Conservation (phyloP, 2,797 vertebrate species). For the Odontamblyopus rebecca region DNA sequence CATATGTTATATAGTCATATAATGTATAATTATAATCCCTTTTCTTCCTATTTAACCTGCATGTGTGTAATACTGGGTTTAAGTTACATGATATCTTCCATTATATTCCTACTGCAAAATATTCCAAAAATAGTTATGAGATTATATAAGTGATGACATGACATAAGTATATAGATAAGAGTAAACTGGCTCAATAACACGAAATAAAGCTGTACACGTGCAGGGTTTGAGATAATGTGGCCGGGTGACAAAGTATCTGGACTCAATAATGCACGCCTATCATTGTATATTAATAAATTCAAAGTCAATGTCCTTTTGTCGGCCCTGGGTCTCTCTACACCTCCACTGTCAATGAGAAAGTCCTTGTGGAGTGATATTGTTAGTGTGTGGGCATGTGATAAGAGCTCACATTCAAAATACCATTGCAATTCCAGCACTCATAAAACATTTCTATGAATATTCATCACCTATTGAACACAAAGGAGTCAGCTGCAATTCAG, state of each 20-base stretch:
- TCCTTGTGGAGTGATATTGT: constrained; percentile 10
- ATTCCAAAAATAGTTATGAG: neutral
- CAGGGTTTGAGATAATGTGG: neutral
- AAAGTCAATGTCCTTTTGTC: neutral
- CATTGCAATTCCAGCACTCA: constrained; percentile 9
- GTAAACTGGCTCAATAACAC: too few species aligned
- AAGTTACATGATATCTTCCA: neutral
- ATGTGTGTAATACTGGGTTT: neutral
- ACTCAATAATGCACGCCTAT: neutral
- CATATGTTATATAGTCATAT: neutral
- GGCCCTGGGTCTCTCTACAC: neutral
- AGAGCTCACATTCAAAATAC: constrained; percentile 9
- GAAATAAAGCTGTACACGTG: too few species aligned
- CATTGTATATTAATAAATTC: neutral
- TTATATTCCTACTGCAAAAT: neutral
- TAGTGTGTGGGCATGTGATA: constrained; percentile 13
- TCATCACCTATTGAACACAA: constrained; percentile 24
- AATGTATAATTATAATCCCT: neutral
- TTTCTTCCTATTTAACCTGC: neutral
- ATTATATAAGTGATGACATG: neutral
- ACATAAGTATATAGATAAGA: too few species aligned
- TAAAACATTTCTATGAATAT: constrained; percentile 22
- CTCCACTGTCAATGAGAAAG: constrained; percentile 3
- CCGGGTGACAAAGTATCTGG: neutral
- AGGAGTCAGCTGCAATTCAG: constrained; percentile 9